phyloP scores from a whole-genome alignment of 92 coral and sea anemone species.

The Desmophyllum pertusum region DNA sequence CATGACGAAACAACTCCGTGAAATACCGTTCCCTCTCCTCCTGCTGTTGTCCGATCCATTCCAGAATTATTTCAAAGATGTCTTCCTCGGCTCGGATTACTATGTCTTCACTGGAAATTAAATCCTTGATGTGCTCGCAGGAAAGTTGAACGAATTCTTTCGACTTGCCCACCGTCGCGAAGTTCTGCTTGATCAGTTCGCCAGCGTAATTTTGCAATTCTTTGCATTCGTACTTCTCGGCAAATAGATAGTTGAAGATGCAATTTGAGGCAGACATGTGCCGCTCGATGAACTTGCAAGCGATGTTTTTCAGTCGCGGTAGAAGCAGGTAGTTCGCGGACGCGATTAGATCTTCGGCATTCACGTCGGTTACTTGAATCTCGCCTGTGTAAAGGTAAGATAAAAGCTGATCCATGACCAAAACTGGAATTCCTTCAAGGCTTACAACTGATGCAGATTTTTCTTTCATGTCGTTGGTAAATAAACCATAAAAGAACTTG shows the following conservation, averaged over 20 bases:
- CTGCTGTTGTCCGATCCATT: conserved; percentile 78
- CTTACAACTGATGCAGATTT: conserved; percentile 55
- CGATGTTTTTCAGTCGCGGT: conserved; percentile 72
- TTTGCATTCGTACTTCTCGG: conserved; percentile 85
- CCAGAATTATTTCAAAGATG: conserved; percentile 75
- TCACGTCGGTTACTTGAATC: conserved; percentile 61
- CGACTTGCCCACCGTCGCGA: conserved; percentile 77
- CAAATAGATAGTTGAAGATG: conserved; percentile 69
- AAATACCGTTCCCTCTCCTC: conserved; percentile 67
- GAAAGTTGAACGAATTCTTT: conserved; percentile 71
- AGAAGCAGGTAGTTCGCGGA: conserved; percentile 85
- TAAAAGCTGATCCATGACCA: conserved; percentile 56
- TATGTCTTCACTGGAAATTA: conserved; percentile 81
- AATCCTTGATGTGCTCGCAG: conserved; percentile 68
- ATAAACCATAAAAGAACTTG: conserved; percentile 71
- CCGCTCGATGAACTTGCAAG: conserved; percentile 77
- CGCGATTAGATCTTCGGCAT: conserved; percentile 84
- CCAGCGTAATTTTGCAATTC: conserved; percentile 72
- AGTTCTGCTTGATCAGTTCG: conserved; percentile 78
- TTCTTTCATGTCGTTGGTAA: conserved; percentile 79
- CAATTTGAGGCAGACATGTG: conserved; percentile 78
- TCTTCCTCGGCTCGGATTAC: conserved; percentile 84
- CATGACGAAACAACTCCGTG: conserved; percentile 73
- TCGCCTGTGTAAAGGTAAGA: conserved; percentile 85
- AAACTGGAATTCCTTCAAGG: conserved; percentile 60